Base-by-base conservation (phyloP, 1,140 invertebrate genomes). In the Halictus rubicundus region DNA sequence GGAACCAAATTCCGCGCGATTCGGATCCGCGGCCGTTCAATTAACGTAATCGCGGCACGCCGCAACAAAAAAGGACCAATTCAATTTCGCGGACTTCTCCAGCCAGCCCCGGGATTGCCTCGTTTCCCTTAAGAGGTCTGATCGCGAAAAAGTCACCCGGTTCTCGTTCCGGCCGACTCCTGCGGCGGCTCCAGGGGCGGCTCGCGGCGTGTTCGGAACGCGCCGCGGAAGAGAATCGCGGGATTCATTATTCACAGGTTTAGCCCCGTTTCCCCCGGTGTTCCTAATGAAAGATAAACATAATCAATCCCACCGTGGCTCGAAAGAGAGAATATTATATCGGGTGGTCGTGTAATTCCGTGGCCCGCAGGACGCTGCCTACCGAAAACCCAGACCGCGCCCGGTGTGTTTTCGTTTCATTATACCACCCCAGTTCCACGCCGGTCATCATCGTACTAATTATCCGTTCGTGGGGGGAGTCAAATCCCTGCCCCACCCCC, bases 211-310 rank as follows among this genome's bases (percentile, higher is more conserved):
- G 27, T 39, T n/a, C 23, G 32, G 37, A 12, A 39, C 21, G 63
- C 37, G 23, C 21, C 39, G 39, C 39, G n/a, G 25, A 73, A 76
- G 84, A 89, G 87, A 90, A 90, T 91, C 86, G 72, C 68, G 46
- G 49, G 82, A 91, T 92, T 90, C 89, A 92, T 92, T 91, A 92
- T 92, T 92, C 87, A 92, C 80, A 77, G 79, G 71, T 79, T 74
- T 73, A 63, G 57, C 80, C 66, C 63, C 25, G 80, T 84, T 87
- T 82, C 75, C 64, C 32, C 32, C 80, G 80, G 83, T 85, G 87
- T 88, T 92, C 88, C 89, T 92, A 92, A 92, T 92, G 91, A 92
- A 92, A 92, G 90, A 90, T 92, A 92, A 92, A 92, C 92, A 92
- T 90, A 92, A 92, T 91, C 91, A 92, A 92, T 91, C 88, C 89